Conservation (phyloP, 2,797 vertebrate species). For the Catostomus latipinnis region DNA sequence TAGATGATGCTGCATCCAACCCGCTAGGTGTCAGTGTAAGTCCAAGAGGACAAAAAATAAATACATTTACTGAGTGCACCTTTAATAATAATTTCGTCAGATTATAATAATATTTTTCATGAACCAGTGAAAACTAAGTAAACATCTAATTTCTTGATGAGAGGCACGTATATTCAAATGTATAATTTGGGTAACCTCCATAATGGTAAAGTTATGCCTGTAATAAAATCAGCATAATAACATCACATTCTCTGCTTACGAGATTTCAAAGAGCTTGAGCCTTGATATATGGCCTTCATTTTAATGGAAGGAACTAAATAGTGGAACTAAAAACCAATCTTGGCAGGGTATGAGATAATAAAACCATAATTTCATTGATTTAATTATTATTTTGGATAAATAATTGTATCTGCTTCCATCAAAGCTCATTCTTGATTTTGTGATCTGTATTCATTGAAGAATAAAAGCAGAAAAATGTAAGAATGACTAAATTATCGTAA, state of each 20-base stretch:
- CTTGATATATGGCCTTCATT: conserved; percentile 71
- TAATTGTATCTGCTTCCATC: conserved; percentile 66
- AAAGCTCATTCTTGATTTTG: conserved; percentile 68
- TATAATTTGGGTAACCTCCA: conserved; percentile 30
- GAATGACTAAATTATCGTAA: not conserved
- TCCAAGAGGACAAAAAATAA: too few species aligned
- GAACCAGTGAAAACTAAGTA: too few species aligned
- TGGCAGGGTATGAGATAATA: conserved; percentile 73
- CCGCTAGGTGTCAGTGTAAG: too few species aligned
- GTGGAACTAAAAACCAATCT: conserved; percentile 66
- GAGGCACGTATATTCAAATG: not conserved
- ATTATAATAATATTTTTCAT: too few species aligned
- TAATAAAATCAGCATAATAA: conserved; percentile 45
- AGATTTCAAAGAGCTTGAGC: conserved; percentile 7
- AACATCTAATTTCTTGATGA: not conserved
- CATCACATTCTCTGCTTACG: conserved; percentile 26
- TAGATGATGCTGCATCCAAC: too few species aligned
- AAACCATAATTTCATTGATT: conserved; percentile 77
- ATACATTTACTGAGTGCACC: too few species aligned
- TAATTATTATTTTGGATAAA: conserved; percentile 73
- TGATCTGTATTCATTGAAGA: conserved; percentile 22
- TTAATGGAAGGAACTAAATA: conserved; percentile 68
- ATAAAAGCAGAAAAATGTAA: not conserved
- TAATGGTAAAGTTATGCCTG: conserved; percentile 17
- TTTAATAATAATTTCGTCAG: too few species aligned